Base-by-base conservation (phyloP, 1,140 invertebrate species). In the Chironomus striatipennis region DNA sequence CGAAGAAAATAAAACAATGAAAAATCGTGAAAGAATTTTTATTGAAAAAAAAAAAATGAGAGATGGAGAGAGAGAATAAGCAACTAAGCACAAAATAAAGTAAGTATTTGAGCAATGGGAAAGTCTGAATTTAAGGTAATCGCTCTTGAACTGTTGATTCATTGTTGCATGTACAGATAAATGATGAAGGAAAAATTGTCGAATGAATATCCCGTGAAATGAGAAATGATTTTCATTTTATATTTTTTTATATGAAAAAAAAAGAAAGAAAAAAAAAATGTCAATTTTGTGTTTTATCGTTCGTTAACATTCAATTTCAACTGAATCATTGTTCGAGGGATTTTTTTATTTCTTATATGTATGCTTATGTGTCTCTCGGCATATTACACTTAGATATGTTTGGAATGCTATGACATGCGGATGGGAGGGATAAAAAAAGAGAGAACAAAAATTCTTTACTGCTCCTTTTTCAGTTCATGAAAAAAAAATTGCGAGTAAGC, bases 261-360 rank as follows among this genome's bases (percentile, higher is more conserved):
- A n/a, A n/a, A n/a, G n/a, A n/a, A n/a, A n/a, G n/a, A n/a, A n/a
- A n/a, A 57, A n/a, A 57, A 57, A 57, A 57, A 70, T 70, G 65
- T 70, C 65, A 70, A 70, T 70, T 70, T 70, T 70, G 65, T 21
- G 65, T 21, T 70, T 70, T 70, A 70, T 70, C 65, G n/a, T 70
- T 70, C 65, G 17, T 70, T 70, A 70, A 70, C 65, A 70, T 70
- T 70, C 65, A 67, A 67, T 67, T 67, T 18, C 64, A 67, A 15
- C 18, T n/a, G 47, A 57, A 57, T 57, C 47, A 57, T 57, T n/a
- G 47, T 57, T n/a, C 24, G 24, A 34, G 24, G 24, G 24, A 34
- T 34, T 34, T 34, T 34, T n/a, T n/a, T n/a, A n/a, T n/a, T 34
- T 34, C 24, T 34, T 34, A 34, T 34, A 34, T 34, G 24, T 34